Evolutionary conservation across 1,140 invertebrate species (phyloP).

Genomic region (Heliothis subflexa): DNA sequence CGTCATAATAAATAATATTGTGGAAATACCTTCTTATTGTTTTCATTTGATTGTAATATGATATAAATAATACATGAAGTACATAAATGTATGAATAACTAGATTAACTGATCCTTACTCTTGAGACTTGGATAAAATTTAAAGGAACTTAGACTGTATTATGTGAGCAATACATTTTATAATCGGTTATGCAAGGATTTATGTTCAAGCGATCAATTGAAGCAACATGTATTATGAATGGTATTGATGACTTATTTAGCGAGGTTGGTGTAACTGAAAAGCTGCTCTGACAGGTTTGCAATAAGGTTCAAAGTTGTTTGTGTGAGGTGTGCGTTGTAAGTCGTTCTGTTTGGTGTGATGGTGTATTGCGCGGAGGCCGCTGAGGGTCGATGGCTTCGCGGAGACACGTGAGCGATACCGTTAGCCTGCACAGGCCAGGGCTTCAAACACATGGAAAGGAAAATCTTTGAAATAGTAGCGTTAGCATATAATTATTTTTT

Average conservation of each 20-base stretch:
- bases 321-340: conserved; percentile 38
- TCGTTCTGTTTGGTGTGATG: conserved; percentile 52
- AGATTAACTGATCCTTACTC: conserved; percentile 50
- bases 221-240: conserved; percentile 48
- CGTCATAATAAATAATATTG: conserved; percentile 48
- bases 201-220: conserved; percentile 58
- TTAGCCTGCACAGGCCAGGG: conserved; percentile 74
- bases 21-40: conserved; percentile 46
- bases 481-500: conserved; percentile 55
- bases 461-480: conserved; percentile 75
- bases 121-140: conserved; percentile 4
- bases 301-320: conserved; percentile 44
- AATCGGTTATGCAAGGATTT: conserved; percentile 47
- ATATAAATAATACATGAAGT: conserved; percentile 49
- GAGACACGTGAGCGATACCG: conserved; percentile 82
- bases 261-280: neutral
- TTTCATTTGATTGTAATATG: conserved; percentile 46
- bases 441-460: conserved; percentile 78
- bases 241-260: conserved; percentile 33
- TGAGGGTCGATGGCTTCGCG: conserved; percentile 81
- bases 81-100: conserved; percentile 50
- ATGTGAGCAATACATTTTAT: conserved; percentile 47
- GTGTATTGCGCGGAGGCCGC: conserved; percentile 81
- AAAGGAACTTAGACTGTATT: conserved; percentile 49
- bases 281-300: neutral